Base-by-base conservation (phyloP, 2,888 invertebrate genomes). In the Pollenia griseotomentosa region DNA sequence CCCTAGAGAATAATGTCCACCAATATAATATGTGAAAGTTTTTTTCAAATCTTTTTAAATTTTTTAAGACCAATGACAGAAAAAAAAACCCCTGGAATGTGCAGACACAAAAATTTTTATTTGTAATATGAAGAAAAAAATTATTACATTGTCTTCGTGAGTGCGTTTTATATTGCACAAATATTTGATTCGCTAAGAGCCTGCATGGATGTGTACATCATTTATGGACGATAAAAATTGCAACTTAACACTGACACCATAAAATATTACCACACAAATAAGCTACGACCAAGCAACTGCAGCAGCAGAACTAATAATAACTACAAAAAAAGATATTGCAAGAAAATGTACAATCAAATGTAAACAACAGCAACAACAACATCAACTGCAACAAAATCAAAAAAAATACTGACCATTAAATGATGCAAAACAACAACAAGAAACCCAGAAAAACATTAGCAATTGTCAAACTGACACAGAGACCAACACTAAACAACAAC, bases 171-270 rank as follows among this genome's bases (percentile, higher is more conserved):
- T n/a, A 48, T 53, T 40, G 33, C 33, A 33, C n/a, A 42, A 19
- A 59, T 63, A 44, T 42, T 53, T 61, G 42, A 59, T 42, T 44
- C 61, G 61, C n/a, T 70, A 61, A 79, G 19, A 40, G 14, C 61
- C 74, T n/a, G n/a, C 12, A 40, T 23, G n/a, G 23, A 46, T 48
- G 33, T 4, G 55, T 42, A 19, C 65, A 65, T 40, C 40, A 65
- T 66, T 65, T 48, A 63, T 55, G 57, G 78, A 48, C 57, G 46
- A 75, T 80, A 75, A 78, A 81, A 83, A 79, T 23, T 74, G 78
- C 83, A 78, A 74, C 55, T 74, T 82, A 73, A 86, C 78, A 70
- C 83, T 79, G 86, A 79, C 86, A 86, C 83, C 59, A 65, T 55
- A 74, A 86, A 83, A 83, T 74, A 86, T 73, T 66, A 77, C 59